Conservation (phyloP, 2,797 vertebrate genomes). For the Pantherophis vulpinus region DNA sequence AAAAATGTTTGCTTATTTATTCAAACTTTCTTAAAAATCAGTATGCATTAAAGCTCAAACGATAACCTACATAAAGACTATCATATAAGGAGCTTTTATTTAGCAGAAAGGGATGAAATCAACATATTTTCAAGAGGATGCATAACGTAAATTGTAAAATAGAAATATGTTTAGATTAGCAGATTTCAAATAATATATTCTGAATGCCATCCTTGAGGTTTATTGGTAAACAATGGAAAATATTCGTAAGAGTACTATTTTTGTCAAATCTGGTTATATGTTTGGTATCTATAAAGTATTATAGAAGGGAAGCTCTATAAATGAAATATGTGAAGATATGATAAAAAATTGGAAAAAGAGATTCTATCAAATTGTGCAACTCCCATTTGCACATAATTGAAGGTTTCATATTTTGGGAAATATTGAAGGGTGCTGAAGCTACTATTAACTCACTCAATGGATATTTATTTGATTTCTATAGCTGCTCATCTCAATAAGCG, state of each 20-base stretch:
- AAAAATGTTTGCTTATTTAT: background rate
- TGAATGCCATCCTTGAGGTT: conserved; percentile 22
- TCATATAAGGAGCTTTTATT: background rate
- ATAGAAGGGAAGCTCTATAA: conserved; percentile 18
- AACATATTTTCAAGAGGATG: conserved; percentile 37
- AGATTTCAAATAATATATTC: conserved; percentile 47
- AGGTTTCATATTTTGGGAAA: conserved; percentile 4
- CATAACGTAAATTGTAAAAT: conserved; percentile 30
- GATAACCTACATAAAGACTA: background rate
- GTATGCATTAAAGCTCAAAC: background rate
- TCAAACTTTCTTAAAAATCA: background rate
- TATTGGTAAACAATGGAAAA: conserved; percentile 40
- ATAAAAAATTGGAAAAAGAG: background rate
- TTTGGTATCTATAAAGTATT: conserved; percentile 8
- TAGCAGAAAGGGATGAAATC: background rate
- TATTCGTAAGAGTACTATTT: conserved; percentile 41
- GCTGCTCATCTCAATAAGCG: background rate
- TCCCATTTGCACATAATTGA: background rate
- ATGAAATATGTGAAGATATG: background rate
- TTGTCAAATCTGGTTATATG: conserved; percentile 35
- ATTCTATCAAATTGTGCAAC: background rate
- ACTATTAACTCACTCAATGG: background rate
- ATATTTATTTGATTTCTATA: background rate
- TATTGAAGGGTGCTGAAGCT: background rate
- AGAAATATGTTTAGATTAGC: conserved; percentile 38